Conservation (phyloP, 2,797 vertebrate species). For the Vireo griseus region DNA sequence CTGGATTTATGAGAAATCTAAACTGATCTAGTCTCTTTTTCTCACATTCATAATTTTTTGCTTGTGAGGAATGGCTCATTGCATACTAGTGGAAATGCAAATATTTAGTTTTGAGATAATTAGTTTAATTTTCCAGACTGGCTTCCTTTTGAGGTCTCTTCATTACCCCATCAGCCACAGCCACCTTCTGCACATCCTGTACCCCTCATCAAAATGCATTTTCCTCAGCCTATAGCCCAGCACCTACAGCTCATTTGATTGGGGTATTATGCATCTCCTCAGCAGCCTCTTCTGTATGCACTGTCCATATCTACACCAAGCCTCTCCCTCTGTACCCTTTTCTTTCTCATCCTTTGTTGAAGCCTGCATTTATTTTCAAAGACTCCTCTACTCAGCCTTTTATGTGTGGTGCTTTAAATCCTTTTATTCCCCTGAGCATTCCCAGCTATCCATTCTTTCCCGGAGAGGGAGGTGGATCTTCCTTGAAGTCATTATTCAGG, state of each 20-base stretch:
- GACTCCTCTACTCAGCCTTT: conserved; percentile 54
- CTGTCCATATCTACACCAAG: neutral
- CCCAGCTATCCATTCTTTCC: conserved; percentile 49
- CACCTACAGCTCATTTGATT: neutral
- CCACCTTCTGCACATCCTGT: neutral
- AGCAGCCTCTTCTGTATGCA: conserved; percentile 42
- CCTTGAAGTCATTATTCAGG: conserved; percentile 63
- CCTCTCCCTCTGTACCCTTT: neutral
- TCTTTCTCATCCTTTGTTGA: conserved; percentile 60
- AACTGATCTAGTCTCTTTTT: neutral
- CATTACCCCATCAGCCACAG: neutral
- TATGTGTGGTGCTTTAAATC: conserved; percentile 47
- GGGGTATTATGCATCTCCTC: neutral
- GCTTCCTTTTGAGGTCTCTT: neutral
- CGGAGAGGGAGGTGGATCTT: conserved; percentile 51
- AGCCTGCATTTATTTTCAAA: conserved; percentile 66
- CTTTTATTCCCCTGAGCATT: conserved; percentile 61
- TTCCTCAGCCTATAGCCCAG: neutral
- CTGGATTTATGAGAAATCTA: neutral
- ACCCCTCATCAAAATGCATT: conserved; percentile 20
- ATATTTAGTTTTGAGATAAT: neutral
- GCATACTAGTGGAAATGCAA: neutral
- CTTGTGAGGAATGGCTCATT: neutral
- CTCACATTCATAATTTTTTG: neutral
- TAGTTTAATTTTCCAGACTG: neutral